These are phyloP conservation scores for Diploscapter pachys DNA, from an alignment of 1,140 invertebrate species.

Conservation along the genomic window DNA sequence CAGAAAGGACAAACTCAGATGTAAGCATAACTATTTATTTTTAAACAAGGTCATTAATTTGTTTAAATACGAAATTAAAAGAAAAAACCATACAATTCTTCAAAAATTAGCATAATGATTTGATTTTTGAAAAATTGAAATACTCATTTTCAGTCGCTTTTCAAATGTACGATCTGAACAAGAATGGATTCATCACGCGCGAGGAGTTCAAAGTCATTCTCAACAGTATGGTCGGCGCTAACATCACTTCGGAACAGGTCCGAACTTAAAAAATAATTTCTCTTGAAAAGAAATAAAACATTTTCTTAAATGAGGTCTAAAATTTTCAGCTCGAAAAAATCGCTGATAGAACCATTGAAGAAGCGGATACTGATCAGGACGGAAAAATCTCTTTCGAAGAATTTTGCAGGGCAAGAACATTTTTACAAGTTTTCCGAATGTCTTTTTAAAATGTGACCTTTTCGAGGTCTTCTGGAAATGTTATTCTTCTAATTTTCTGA, in stretches of 20 bases:
- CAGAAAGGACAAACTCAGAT: slow-evolving; percentile 89
- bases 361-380: slow-evolving; percentile 63
- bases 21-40: slow-evolving; percentile 66
- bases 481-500: slow-evolving; percentile 20
- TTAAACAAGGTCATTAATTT: neutral
- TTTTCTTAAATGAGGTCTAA: slow-evolving; percentile 24
- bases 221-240: slow-evolving; percentile 98
- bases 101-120: slow-evolving; percentile 2
- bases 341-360: slow-evolving; percentile 63
- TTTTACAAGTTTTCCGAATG: slow-evolving; percentile 44
- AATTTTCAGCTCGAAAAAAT: slow-evolving; percentile 61
- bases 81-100: neutral
- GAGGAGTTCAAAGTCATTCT: slow-evolving; percentile 80
- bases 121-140: neutral
- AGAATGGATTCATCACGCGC: slow-evolving; percentile 90
- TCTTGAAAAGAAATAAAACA: slow-evolving; percentile 59
- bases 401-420: neutral
- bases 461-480: neutral
- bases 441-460: slow-evolving; percentile 21
- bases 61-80: slow-evolving; percentile 66
- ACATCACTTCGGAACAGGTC: slow-evolving; percentile 73
- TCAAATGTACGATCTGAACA: slow-evolving; percentile 98
- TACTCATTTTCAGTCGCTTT: slow-evolving; percentile 80
- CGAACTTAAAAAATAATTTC: slow-evolving; percentile 46
- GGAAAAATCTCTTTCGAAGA: slow-evolving; percentile 63